Percentiles rank a stretch among this genome's conserved stretches.
Evolutionary conservation across 2,888 invertebrate genomes (phyloP).

Genomic region (Sphaerophoria rueppellii): DNA sequence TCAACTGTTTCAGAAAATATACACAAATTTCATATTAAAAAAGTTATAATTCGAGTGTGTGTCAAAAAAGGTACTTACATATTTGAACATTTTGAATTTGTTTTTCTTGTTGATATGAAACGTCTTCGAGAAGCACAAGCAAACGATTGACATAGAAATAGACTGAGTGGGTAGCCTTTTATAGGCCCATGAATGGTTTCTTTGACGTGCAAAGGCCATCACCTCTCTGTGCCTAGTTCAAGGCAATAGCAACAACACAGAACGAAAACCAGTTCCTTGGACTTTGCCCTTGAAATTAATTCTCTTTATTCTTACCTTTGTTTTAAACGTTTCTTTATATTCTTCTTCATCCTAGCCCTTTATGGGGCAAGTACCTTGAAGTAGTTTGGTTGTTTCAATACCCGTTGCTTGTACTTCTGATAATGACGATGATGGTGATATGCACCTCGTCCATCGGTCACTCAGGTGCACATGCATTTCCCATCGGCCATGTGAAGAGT

Average conservation of each 20-base stretch:
- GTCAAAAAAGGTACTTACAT: slow-evolving; percentile 39
- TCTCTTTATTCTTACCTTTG: neutral
- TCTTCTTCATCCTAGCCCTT: neutral
- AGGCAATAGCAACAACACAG: slow-evolving; percentile 20
- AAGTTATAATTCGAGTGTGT: neutral
- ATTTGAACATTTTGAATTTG: slow-evolving; percentile 53
- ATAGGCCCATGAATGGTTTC: slow-evolving; percentile 46
- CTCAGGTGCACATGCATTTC: neutral
- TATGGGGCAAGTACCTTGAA: slow-evolving; percentile 12
- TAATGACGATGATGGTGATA: neutral
- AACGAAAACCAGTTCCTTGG: slow-evolving; percentile 57
- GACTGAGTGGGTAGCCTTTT: slow-evolving; percentile 50
- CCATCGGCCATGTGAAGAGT: slow-evolving; percentile 47
- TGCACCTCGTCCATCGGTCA: neutral
- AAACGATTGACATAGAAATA: slow-evolving; percentile 58
- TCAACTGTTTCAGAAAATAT: slow-evolving; percentile 38
- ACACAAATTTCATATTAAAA: neutral
- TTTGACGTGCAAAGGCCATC: neutral
- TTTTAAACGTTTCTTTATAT: neutral
- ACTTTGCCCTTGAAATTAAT: slow-evolving; percentile 54
- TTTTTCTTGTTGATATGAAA: slow-evolving; percentile 12
- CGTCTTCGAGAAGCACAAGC: slow-evolving; percentile 47
- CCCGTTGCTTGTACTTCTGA: neutral
- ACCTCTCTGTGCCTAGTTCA: slow-evolving; percentile 16
- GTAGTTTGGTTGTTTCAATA: neutral